Evolutionary conservation across 2,797 vertebrate species (phyloP).

Genomic region (Arnoldichthys spilopterus): DNA sequence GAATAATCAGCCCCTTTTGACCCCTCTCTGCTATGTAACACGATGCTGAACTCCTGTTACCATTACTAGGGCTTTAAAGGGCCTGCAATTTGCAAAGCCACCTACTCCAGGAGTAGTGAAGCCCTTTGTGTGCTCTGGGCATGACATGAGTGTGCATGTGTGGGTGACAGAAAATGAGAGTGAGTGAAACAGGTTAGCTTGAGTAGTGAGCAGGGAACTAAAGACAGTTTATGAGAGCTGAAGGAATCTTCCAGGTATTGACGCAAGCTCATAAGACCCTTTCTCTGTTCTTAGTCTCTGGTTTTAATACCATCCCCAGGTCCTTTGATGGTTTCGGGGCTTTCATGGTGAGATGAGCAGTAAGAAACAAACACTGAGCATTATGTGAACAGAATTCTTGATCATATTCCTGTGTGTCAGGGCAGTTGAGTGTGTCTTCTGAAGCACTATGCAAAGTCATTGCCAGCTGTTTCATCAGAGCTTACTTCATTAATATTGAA

Average conservation of each 20-base stretch:
- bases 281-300: slow-evolving; percentile 12
- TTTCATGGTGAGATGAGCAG: slow-evolving; percentile 10
- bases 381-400: slow-evolving; percentile 12
- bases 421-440: neutral
- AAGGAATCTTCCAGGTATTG: slow-evolving; percentile 61
- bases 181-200: slow-evolving; percentile 37
- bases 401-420: neutral
- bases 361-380: slow-evolving; percentile 1
- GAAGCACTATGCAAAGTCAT: neutral
- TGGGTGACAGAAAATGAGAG: neutral
- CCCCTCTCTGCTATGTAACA: slow-evolving; percentile 12
- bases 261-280: slow-evolving; percentile 61
- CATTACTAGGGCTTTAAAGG: neutral
- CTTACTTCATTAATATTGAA: slow-evolving; percentile 2
- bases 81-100: neutral
- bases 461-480: neutral
- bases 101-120: neutral
- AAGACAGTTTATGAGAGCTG: slow-evolving; percentile 58
- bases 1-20: slow-evolving; percentile 41
- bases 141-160: slow-evolving; percentile 8
- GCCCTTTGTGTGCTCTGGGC: neutral
- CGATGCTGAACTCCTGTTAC: slow-evolving; percentile 24
- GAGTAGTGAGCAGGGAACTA: slow-evolving; percentile 47
- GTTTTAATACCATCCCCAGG: slow-evolving; percentile 29
- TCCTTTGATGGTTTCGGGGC: neutral